Evolutionary conservation across 35 echinoderm and acorn worm species (phyloP), one percentile per base, ranked within the genome.

Genomic region (Chiridota heheva): DNA sequence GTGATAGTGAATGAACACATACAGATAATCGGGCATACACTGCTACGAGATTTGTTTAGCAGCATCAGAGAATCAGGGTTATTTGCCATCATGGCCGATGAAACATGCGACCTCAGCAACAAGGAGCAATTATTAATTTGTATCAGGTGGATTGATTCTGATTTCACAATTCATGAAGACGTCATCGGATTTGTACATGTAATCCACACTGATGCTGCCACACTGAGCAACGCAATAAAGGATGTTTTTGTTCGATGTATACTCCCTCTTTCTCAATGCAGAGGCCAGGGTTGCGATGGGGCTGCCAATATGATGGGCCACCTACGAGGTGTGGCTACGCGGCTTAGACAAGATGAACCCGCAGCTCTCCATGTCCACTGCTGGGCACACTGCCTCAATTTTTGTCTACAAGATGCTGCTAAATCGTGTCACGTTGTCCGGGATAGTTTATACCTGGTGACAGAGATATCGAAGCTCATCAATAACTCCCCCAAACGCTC

Each of bases 271-370:
- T 16, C 32, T 7, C 42, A 58, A 40, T 85, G 82, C 40, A 44
- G 82, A 18, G 68, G 82, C 15, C 82, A 85, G 69, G 68, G 44
- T 12, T 85, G 76, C 40, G 82, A 85, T 58, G 82, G 82, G 16
- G 44, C 69, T 61, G 34, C 30, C 37, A 85, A 60, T 18, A 74
- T 85, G 67, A 32, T 38, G 39, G 82, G 82, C 40, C 69, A 60
- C 27, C 7, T 63, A 35, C 60, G 42, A 34, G 82, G 82, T 16
- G 69, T 85, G 18, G 82, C 67, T 16, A 51, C 69, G 16, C 26
- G 28, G 55, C 29, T 73, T 5, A 17, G 32, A 38, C 7, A 60
- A 48, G 82, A 74, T 18, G 82, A 74, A 30, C 67, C 67, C 37
- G 45, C 51, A 13, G 69, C 69, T 31, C 44, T 85, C 10, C 69